These are phyloP conservation scores for Exephanes ischioxanthus DNA, from an alignment of 2,888 invertebrate species.

Conservation along the genomic window DNA sequence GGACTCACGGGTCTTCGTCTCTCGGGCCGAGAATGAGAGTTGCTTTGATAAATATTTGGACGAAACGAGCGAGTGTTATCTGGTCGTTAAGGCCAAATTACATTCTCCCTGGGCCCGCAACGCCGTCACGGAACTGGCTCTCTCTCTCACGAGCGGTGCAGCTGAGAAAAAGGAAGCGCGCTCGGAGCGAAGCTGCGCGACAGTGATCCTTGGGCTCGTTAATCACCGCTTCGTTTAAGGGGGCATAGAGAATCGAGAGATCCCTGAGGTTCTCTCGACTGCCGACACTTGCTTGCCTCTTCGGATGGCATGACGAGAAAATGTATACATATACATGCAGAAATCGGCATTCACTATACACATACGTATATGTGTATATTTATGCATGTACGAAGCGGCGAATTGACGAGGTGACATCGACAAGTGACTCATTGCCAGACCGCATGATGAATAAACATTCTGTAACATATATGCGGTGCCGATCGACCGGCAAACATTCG, in stretches of 20 bases:
- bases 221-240: slow-evolving; percentile 64
- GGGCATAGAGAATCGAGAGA: slow-evolving; percentile 50
- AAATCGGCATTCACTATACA: not conserved
- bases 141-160: not conserved
- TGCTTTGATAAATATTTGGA: slow-evolving; percentile 68
- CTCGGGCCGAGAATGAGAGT: slow-evolving; percentile 25
- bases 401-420: slow-evolving; percentile 58
- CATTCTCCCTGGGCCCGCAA: slow-evolving; percentile 58
- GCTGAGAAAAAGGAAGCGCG: slow-evolving; percentile 63
- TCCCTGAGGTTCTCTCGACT: slow-evolving; percentile 53
- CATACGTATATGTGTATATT: slow-evolving; percentile 32
- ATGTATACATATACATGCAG: slow-evolving; percentile 10
- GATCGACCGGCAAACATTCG: slow-evolving; percentile 49
- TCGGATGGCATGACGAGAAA: slow-evolving; percentile 28
- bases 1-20: slow-evolving; percentile 38
- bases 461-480: slow-evolving; percentile 22
- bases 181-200: slow-evolving; percentile 56
- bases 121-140: slow-evolving; percentile 4
- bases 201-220: slow-evolving; percentile 65
- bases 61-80: slow-evolving; percentile 68
- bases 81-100: slow-evolving; percentile 66
- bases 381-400: slow-evolving; percentile 35
- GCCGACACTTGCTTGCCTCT: slow-evolving; percentile 62
- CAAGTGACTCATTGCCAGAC: slow-evolving; percentile 47
- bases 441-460: slow-evolving; percentile 65